Evolutionary conservation across 2,888 invertebrate genomes (phyloP), one percentile per base, ranked within the genome.

Genomic region (Eupsilia transversa): DNA sequence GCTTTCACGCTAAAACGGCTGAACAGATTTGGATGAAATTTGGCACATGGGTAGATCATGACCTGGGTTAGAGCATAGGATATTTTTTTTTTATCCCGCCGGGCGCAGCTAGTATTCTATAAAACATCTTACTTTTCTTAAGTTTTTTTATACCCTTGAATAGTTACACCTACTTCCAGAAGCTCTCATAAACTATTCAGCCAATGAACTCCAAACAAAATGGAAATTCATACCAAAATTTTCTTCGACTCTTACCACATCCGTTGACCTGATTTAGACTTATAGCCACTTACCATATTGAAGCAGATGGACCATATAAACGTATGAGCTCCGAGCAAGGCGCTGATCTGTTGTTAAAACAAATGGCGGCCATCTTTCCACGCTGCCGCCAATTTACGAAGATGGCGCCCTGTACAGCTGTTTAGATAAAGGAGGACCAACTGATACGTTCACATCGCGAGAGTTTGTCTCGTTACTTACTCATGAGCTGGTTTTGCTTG

Each of bases 351-450:
- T 83, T 88, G 86, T 87, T 89, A 88, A n/a, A n/a, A 92, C 89
- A 91, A 91, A 93, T 92, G 81, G 81, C 77, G 33, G 86, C 90
- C 79, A 91, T 92, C 84, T 87, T 84, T 91, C 87, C 78, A 74
- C 80, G 80, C 69, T 77, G 86, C 86, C 83, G 82, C 87, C 87
- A 85, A 89, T 88, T 87, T 85, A 78, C 67, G 74, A 27, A 87
- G 87, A 89, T 88, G 87, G 86, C 72, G 74, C 77, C 73, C 65
- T 77, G 73, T 82, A 79, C 80, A 87, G 87, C 88, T 90, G 90
- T 91, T 92, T 90, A 91, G 90, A 91, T 91, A 92, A 91, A 89
- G 88, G 82, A 84, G 74, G 72, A 61, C 69, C 80, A 65, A 77
- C 81, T 89, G 89, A 90, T 90, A 87, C 84, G 80, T 80, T 74